Percentiles rank a stretch among this genome's conserved stretches.
Conservation (phyloP, 2,113 vertebrate species). For the Lates calcarifer region DNA sequence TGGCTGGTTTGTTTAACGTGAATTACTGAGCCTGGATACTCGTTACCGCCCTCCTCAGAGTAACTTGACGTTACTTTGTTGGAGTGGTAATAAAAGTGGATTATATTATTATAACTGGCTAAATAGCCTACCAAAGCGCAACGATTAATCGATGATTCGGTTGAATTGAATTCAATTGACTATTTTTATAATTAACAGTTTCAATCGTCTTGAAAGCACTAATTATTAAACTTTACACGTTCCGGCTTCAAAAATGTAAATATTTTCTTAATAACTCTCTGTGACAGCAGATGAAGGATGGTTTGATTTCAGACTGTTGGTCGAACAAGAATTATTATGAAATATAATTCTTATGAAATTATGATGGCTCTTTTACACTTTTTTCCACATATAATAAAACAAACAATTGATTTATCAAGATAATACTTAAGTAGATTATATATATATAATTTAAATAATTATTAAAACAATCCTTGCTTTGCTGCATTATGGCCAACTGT, state of each 20-base stretch:
- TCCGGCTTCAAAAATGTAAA: neutral
- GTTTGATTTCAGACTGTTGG: neutral
- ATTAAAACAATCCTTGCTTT: neutral
- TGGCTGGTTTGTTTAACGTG: neutral
- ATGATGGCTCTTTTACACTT: neutral
- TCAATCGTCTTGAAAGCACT: too few species aligned
- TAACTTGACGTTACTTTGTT: slow-evolving; percentile 28
- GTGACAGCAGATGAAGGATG: neutral
- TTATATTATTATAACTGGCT: too few species aligned
- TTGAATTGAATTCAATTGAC: neutral
- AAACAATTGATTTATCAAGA: neutral
- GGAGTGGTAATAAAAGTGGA: neutral
- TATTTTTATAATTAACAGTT: neutral
- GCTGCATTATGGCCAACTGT: neutral
- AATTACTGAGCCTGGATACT: neutral
- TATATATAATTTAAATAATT: neutral
- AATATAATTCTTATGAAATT: too few species aligned
- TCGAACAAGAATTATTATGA: too few species aligned
- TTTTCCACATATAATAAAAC: neutral
- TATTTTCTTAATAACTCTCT: neutral
- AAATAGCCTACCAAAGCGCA: neutral
- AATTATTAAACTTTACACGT: neutral
- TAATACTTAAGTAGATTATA: neutral
- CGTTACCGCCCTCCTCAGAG: slow-evolving; percentile 12
- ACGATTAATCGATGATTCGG: neutral